These are phyloP conservation scores for Entomobrya multifasciata DNA, from an alignment of 2,888 invertebrate species.

Conservation along the genomic window DNA sequence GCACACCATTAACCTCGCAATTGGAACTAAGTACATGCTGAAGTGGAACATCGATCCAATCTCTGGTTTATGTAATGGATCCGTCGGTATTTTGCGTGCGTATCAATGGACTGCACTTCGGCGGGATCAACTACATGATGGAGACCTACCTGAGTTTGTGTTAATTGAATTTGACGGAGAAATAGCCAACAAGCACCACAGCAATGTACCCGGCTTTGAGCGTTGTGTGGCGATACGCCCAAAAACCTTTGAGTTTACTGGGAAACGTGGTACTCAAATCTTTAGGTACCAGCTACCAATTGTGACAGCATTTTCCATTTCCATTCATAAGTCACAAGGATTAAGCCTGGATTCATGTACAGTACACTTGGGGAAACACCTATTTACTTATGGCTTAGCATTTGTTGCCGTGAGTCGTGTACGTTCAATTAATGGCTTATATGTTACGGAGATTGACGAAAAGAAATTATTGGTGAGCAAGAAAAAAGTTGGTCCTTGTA, in stretches of 20 bases:
- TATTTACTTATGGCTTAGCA: not conserved
- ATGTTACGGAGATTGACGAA: conserved; percentile 8
- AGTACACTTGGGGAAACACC: not conserved
- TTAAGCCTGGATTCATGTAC: not conserved
- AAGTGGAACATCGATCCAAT: conserved; percentile 38
- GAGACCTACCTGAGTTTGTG: conserved; percentile 11
- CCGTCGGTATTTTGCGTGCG: not conserved
- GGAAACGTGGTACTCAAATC: not conserved
- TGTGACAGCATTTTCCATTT: not conserved
- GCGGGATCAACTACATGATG: not conserved
- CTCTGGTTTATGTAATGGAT: not conserved
- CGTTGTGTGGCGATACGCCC: not conserved
- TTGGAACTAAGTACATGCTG: conserved; percentile 38
- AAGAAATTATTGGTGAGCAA: conserved; percentile 8
- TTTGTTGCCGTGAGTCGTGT: conserved; percentile 5
- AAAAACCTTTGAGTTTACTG: conserved; percentile 23
- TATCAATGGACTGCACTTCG: not conserved
- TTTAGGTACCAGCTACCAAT: not conserved
- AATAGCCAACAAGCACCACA: not conserved
- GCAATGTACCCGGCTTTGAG: not conserved
- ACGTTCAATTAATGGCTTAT: conserved; percentile 22
- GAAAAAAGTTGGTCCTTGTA: not conserved
- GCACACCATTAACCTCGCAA: not conserved
- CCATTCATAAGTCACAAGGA: conserved; percentile 24
- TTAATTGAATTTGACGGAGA: not conserved